These are phyloP conservation scores for Schizopygopsis malacanthus DNA, from an alignment of 2,797 vertebrate genomes.

Conservation along the genomic window DNA sequence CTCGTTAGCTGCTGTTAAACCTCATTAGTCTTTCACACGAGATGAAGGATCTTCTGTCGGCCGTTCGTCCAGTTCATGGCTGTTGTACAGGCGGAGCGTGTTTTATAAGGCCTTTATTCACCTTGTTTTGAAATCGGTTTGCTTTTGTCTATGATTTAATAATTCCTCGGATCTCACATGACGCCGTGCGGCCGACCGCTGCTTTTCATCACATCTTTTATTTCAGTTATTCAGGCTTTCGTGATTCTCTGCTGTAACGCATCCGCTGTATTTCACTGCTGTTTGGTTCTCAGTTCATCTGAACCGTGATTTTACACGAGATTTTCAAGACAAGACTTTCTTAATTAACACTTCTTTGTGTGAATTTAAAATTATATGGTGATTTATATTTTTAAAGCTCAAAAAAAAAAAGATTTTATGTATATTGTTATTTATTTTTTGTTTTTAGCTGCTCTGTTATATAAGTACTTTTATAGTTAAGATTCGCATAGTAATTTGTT, in stretches of 20 bases:
- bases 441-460: no score
- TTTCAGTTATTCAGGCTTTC: not conserved
- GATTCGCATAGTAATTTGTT: no score
- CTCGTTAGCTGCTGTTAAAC: not conserved
- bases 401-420: not conserved
- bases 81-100: not conserved
- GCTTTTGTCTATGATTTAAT: conserved; percentile 18
- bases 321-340: not conserved
- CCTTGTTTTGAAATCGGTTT: not conserved
- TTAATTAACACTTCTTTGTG: not conserved
- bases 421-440: no score
- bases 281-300: not conserved
- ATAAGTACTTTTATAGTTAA: no score
- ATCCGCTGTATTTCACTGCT: not conserved
- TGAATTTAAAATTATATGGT: not conserved
- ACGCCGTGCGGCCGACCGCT: not conserved
- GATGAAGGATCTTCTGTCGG: not conserved
- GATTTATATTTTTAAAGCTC: not conserved
- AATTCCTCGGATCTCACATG: not conserved
- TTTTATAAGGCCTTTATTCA: not conserved
- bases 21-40: conserved; percentile 5
- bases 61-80: not conserved
- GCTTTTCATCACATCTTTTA: not conserved
- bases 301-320: not conserved
- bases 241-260: not conserved